A percentile compares a stretch with the other conserved stretches of the same genome.
These are phyloP conservation scores for Petrocephalus schoutedeni DNA, from an alignment of 2,797 vertebrate species.

Conservation along the genomic window DNA sequence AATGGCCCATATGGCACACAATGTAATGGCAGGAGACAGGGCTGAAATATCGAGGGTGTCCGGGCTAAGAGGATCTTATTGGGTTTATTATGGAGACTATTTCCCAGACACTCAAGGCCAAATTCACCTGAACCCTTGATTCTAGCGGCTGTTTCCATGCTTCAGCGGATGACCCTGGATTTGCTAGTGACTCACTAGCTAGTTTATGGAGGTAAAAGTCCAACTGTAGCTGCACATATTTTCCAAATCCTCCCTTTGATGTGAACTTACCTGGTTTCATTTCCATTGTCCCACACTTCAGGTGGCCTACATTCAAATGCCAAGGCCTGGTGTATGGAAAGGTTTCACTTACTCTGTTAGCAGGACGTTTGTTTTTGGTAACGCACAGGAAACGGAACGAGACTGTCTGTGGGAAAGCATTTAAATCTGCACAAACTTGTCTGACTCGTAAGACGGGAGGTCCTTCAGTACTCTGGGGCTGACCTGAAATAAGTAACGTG, in stretches of 20 bases:
- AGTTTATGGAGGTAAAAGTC: background rate
- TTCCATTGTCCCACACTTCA: background rate
- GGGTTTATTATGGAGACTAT: background rate
- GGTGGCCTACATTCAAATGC: conserved; percentile 5
- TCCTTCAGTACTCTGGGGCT: background rate
- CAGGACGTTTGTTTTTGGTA: background rate
- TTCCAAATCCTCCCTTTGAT: too few relatives aligned
- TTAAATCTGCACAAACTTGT: background rate
- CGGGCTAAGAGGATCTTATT: background rate
- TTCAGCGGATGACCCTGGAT: background rate
- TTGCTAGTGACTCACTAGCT: background rate
- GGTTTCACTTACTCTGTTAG: background rate
- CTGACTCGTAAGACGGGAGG: background rate
- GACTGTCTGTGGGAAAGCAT: background rate
- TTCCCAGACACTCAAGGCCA: background rate
- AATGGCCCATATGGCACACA: background rate
- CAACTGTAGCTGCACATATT: background rate
- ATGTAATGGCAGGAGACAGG: background rate
- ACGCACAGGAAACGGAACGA: background rate
- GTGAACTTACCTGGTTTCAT: background rate
- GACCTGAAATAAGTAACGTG: background rate
- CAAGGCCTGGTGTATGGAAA: background rate
- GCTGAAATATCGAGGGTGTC: background rate
- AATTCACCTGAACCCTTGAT: background rate
- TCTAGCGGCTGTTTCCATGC: background rate